A percentile compares a stretch with the other conserved stretches of the same genome.
Conservation (phyloP, 1,140 invertebrate genomes). For the Diploscapter pachys region DNA sequence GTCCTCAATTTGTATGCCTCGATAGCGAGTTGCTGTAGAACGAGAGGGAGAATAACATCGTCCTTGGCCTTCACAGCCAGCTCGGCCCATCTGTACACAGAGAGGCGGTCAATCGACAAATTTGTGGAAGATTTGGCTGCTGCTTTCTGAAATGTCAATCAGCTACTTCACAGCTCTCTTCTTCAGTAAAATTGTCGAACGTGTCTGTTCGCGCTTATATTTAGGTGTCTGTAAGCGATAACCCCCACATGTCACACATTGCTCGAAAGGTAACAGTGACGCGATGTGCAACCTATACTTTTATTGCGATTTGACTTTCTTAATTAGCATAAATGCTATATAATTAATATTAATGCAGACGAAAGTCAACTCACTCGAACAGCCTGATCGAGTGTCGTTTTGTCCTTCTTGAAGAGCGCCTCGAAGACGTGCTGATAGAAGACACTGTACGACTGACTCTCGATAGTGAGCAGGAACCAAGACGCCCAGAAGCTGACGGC, state of each 20-base stretch:
- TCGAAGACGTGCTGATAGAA: slow-evolving; percentile 24
- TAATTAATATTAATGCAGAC: background rate
- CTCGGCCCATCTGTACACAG: slow-evolving; percentile 19
- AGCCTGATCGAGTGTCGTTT: slow-evolving; percentile 26
- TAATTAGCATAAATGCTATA: no score
- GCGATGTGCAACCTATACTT: no score
- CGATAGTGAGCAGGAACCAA: slow-evolving; percentile 19
- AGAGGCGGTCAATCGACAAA: background rate
- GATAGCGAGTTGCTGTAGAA: slow-evolving; percentile 21
- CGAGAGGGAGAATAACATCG: slow-evolving; percentile 7
- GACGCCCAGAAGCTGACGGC: slow-evolving; percentile 25
- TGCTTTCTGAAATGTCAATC: slow-evolving; percentile 10
- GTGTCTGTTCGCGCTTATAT: no score
- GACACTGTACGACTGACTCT: slow-evolving; percentile 15
- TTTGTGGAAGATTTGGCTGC: slow-evolving; percentile 22
- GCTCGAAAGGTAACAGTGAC: no score
- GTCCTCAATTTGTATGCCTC: slow-evolving; percentile 16
- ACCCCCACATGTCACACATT: no score
- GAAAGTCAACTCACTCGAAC: slow-evolving; percentile 6
- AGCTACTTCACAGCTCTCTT: background rate
- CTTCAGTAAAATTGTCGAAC: no score
- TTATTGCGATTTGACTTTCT: no score
- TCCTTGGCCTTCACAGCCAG: slow-evolving; percentile 2
- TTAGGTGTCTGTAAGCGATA: no score
- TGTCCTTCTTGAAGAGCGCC: slow-evolving; percentile 30